Conservation (phyloP, 2,888 invertebrate genomes). For the Agrilus biguttatus region DNA sequence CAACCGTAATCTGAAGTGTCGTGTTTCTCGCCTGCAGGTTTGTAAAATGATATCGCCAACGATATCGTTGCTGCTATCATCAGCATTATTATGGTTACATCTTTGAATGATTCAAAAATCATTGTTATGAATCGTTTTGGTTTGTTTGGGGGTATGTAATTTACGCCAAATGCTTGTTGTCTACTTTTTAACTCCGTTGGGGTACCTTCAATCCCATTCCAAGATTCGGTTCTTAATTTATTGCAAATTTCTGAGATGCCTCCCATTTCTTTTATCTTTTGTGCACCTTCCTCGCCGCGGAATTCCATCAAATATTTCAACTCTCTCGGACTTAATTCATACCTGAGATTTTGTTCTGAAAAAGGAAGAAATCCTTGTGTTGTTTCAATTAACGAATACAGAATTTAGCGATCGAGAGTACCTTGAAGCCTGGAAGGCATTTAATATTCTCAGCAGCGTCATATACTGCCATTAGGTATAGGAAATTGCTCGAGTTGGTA, state of each 20-base stretch:
- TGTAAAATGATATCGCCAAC: conserved; percentile 89
- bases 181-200: conserved; percentile 82
- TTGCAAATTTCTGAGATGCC: conserved; percentile 40
- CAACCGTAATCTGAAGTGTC: conserved; percentile 72
- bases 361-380: no score
- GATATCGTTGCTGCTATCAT: conserved; percentile 97
- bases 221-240: conserved; percentile 41
- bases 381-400: no score
- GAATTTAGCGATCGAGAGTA: no score
- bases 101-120: conserved; percentile 99
- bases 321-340: no score
- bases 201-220: conserved; percentile 77
- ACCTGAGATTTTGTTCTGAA: no score
- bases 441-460: no score
- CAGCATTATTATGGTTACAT: conserved; percentile 97
- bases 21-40: conserved; percentile 56
- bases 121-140: conserved; percentile 97
- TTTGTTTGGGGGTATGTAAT: conserved; percentile 97
- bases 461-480: no score
- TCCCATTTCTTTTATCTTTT: conserved; percentile 34
- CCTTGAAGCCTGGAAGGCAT: no score
- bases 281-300: conserved; percentile 40
- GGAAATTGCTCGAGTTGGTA: no score
- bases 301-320: conserved; percentile 36
- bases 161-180: conserved; percentile 93